Conservation (phyloP, 2,888 invertebrate genomes). For the Erpobdella octoculata region DNA sequence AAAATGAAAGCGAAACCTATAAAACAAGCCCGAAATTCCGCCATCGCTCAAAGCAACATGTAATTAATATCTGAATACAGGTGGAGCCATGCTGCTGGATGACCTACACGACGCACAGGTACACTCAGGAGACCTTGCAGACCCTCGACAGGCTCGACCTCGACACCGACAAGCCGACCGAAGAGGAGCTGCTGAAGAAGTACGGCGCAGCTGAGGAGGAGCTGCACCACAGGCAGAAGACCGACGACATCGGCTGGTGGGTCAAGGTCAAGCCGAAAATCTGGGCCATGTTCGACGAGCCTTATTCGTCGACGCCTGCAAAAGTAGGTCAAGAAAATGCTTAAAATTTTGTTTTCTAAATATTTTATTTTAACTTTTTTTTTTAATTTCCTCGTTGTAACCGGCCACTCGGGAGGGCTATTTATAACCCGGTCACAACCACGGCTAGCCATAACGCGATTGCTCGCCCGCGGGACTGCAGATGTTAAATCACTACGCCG, state of each 20-base stretch:
- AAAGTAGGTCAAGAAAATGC: constrained; percentile 30
- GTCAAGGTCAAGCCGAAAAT: constrained; percentile 24
- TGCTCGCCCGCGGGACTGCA: no score
- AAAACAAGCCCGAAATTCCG: no score
- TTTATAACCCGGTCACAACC: no score
- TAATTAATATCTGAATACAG: no score
- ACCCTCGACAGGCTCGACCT: constrained; percentile 92
- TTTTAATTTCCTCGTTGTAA: no score
- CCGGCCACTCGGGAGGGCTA: no score
- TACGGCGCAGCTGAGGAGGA: constrained; percentile 29
- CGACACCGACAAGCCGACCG: constrained; percentile 56
- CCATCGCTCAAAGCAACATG: no score
- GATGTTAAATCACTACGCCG: no score
- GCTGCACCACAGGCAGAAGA: neutral
- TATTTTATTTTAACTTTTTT: no score
- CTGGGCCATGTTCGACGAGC: constrained; percentile 33
- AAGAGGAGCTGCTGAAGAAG: constrained; percentile 31
- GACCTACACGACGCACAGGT: constrained; percentile 81
- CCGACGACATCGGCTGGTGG: constrained; percentile 20
- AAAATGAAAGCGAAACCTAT: no score
- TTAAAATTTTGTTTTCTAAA: no score
- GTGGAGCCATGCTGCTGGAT: constrained; percentile 99
- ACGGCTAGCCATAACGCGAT: no score
- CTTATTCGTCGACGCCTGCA: constrained; percentile 30
- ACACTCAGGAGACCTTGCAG: constrained; percentile 95